Percentiles rank a stretch among this genome's conserved stretches.
These are phyloP conservation scores for Poliocrania exsul DNA, from an alignment of 2,797 vertebrate genomes.

Conservation along the genomic window DNA sequence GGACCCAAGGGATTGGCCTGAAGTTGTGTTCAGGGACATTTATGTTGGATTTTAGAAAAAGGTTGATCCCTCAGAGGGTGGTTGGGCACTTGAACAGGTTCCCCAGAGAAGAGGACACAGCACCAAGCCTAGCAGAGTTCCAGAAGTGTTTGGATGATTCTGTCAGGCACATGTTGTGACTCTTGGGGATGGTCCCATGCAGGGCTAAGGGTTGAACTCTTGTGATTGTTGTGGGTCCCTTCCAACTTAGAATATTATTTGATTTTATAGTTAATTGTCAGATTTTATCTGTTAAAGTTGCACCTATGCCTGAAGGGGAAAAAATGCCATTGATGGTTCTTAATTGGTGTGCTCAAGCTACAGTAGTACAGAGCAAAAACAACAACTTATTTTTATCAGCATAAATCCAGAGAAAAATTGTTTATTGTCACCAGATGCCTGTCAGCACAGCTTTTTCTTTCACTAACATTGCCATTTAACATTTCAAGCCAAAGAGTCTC, in stretches of 20 bases:
- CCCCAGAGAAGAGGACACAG: background rate
- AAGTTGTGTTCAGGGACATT: background rate
- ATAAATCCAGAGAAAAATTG: background rate
- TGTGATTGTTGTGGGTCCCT: background rate
- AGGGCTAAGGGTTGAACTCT: background rate
- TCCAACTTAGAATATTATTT: background rate
- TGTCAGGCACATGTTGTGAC: background rate
- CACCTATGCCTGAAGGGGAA: background rate
- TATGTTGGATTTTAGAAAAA: background rate
- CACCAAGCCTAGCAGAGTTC: background rate
- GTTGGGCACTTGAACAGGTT: background rate
- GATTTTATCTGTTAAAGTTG: background rate
- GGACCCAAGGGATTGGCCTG: background rate
- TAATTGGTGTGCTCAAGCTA: background rate
- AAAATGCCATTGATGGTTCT: background rate
- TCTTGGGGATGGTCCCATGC: background rate
- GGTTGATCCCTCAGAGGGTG: background rate
- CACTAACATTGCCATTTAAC: background rate
- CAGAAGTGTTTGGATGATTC: background rate
- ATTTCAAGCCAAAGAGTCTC: background rate
- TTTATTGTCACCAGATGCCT: background rate
- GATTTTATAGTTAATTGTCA: background rate
- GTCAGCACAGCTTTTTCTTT: background rate
- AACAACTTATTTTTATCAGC: background rate
- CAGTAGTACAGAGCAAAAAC: background rate